phyloP scores from a whole-genome alignment of 2,888 invertebrate species.

The Heliconius sara region DNA sequence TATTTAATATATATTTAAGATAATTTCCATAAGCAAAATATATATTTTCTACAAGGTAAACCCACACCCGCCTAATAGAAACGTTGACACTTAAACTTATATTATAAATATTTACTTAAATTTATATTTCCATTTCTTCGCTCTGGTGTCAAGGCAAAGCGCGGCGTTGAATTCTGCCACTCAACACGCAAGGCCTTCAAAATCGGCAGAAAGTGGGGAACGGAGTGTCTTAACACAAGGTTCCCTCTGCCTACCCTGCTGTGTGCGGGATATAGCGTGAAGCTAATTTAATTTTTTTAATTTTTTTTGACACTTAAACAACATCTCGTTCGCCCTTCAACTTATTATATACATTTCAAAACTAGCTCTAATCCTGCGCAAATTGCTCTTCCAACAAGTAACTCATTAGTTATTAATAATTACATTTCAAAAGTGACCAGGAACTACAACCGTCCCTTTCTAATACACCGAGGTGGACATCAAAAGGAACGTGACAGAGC shows the following conservation, averaged over 20 bases:
- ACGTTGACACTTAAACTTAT: too few relatives aligned
- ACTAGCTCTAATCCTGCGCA: constrained; percentile 56
- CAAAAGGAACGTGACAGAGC: constrained; percentile 64
- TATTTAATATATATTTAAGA: neutral
- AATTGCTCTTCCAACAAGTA: constrained; percentile 65
- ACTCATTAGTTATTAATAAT: constrained; percentile 70
- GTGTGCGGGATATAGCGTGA: too few relatives aligned
- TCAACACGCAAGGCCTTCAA: too few relatives aligned
- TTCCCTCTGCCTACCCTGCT: too few relatives aligned
- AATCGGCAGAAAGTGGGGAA: too few relatives aligned
- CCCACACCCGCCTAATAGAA: neutral
- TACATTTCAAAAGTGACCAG: constrained; percentile 65
- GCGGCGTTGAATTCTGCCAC: too few relatives aligned
- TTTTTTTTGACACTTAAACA: constrained; percentile 28
- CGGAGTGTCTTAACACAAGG: too few relatives aligned
- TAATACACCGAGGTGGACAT: constrained; percentile 52
- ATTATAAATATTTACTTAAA: too few relatives aligned
- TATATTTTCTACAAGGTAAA: neutral
- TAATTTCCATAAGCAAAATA: neutral
- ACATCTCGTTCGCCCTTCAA: constrained; percentile 22
- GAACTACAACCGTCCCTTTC: constrained; percentile 62
- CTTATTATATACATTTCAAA: constrained; percentile 54
- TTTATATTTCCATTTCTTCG: too few relatives aligned
- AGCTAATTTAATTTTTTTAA: too few relatives aligned
- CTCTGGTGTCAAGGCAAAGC: too few relatives aligned